phyloP scores from a whole-genome alignment of 2,888 invertebrate genomes.

The Zele albiditarsus region DNA sequence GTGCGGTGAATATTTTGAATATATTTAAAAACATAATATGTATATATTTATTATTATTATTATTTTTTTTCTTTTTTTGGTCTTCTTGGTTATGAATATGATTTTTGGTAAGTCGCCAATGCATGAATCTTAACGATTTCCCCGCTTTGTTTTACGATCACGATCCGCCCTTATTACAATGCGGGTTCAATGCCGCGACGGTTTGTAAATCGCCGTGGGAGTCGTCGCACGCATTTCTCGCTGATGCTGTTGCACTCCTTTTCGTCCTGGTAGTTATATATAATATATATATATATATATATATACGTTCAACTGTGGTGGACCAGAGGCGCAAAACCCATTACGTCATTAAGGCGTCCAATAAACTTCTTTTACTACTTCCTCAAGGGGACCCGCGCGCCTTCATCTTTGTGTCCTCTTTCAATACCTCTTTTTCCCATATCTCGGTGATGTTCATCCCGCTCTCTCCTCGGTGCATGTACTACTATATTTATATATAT shows the following conservation, averaged over 20 bases:
- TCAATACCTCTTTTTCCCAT: conserved; percentile 23
- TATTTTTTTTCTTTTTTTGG: background rate
- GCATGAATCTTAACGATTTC: conserved; percentile 58
- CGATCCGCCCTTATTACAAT: conserved; percentile 60
- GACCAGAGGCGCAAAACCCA: conserved; percentile 49
- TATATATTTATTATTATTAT: background rate
- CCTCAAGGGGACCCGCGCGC: conserved; percentile 52
- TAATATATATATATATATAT: conserved; percentile 25
- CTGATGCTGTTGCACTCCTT: conserved; percentile 2
- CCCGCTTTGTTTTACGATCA: conserved; percentile 55
- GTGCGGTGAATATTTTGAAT: background rate
- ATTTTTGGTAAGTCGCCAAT: conserved; percentile 22
- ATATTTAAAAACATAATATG: background rate
- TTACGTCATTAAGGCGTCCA: conserved; percentile 63
- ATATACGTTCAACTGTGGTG: conserved; percentile 24
- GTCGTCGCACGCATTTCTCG: conserved; percentile 39
- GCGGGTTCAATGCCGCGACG: conserved; percentile 39
- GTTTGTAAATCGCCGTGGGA: conserved; percentile 59
- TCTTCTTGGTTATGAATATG: conserved; percentile 13
- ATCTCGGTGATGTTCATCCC: conserved; percentile 26
- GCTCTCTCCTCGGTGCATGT: background rate
- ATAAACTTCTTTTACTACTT: conserved; percentile 65
- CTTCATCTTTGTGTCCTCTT: conserved; percentile 30
- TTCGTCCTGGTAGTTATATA: conserved; percentile 8
- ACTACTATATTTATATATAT: background rate